Base-by-base conservation (phyloP, 2,113 vertebrate species). In the Sebastes schlegelii region DNA sequence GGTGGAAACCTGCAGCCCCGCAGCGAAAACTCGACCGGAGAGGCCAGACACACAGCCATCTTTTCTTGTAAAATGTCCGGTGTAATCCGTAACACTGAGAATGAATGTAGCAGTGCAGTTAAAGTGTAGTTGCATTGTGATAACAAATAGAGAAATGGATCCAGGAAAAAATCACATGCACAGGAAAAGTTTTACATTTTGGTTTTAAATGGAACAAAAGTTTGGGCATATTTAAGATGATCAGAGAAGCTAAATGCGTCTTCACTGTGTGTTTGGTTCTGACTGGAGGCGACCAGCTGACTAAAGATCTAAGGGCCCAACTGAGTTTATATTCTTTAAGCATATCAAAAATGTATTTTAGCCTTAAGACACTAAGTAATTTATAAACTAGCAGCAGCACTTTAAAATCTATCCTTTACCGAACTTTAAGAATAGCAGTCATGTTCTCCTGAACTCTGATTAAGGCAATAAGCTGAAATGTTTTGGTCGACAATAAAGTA, bases 241-340 rank as follows among this genome's bases (percentile, higher is more conserved):
- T 46, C 23, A 40, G 2, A 75, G 12, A 51, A 10, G 26, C 46
- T 52, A 21, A 23, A 75, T 10, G 46, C 6, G n/a, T 11, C 45
- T 40, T 51, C 43, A 13, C 16, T 48, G 23, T 23, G 40, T 49
- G 23, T 52, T 69, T 52, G 40, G 52, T 43, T 72, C n/a, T 60
- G 42, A 72, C 70, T 73, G 13, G 54, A 46, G 70, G 55, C 40
- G 43, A 73, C 14, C 55, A 60, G 14, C n/a, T 45, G 8, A 65
- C 13, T 65, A 1, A 54, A 55, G 61, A 65, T 64, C 61, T 45
- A 4, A 51, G 16, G 43, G 72, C 10, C 16, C 23, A n/a, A 4
- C 48, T 43, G 40, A 77, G 34, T 55, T 66, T 66, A 57, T 23
- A 42, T 63, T 60, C 23, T 52, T 64, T 52, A 16, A 65, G 21